Evolutionary conservation across 2,888 invertebrate genomes (phyloP).

Genomic region (Torymus aiolomorphi): DNA sequence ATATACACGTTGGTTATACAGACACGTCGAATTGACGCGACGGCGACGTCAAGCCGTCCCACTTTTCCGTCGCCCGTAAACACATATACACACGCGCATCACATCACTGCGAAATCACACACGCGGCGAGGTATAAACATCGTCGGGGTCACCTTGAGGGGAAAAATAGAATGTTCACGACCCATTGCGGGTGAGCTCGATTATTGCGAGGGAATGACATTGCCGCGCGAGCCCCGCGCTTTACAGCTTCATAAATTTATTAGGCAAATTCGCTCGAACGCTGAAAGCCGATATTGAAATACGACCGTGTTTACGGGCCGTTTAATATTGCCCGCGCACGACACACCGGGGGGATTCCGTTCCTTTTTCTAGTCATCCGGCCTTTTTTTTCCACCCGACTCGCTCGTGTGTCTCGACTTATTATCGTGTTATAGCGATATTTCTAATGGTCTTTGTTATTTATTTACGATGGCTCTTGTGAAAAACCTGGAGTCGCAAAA

Average conservation of each 20-base stretch:
- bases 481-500: background rate
- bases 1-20: too few relatives aligned
- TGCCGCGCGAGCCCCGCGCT: background rate
- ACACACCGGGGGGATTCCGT: background rate
- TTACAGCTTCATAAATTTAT: constrained; percentile 47
- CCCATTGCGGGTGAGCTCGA: constrained; percentile 1
- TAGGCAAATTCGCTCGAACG: constrained; percentile 41
- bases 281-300: constrained; percentile 45
- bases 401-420: background rate
- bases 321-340: constrained; percentile 43
- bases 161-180: constrained; percentile 18
- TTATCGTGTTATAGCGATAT: constrained; percentile 1
- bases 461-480: constrained; percentile 6
- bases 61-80: constrained; percentile 32
- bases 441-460: constrained; percentile 25
- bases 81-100: constrained; percentile 11
- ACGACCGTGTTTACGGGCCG: constrained; percentile 38
- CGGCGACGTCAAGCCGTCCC: background rate
- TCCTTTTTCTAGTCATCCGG: background rate
- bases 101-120: too few relatives aligned
- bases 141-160: constrained; percentile 33
- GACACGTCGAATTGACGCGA: too few relatives aligned
- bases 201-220: constrained; percentile 45
- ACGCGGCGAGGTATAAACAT: background rate
- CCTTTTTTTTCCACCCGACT: background rate